Evolutionary conservation across 2,888 invertebrate genomes (phyloP).

Genomic region (Drosophila barbarae): DNA sequence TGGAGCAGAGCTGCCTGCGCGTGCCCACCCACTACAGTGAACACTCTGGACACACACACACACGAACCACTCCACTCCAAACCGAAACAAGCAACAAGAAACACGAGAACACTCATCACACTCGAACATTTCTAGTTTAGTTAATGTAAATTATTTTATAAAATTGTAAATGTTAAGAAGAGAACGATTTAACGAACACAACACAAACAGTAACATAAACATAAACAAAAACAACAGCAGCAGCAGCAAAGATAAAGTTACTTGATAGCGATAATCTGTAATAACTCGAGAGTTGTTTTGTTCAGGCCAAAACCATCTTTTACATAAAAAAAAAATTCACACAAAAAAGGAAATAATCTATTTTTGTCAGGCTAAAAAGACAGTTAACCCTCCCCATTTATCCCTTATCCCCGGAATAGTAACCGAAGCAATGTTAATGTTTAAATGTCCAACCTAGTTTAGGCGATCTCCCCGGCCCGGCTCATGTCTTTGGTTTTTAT

Average conservation of each 20-base stretch:
- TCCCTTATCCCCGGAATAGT: constrained; percentile 4
- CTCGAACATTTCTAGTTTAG: constrained; percentile 58
- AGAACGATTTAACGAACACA: constrained; percentile 51
- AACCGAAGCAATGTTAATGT: constrained; percentile 39
- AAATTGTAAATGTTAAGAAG: constrained; percentile 59
- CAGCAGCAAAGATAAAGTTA: constrained; percentile 28
- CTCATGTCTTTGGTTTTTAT: constrained; percentile 21
- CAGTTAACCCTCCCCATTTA: constrained; percentile 13
- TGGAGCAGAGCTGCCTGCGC: constrained; percentile 54
- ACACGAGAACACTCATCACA: constrained; percentile 38
- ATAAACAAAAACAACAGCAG: no score
- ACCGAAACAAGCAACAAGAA: constrained; percentile 19
- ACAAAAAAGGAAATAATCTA: constrained; percentile 33
- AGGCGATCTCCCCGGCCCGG: constrained; percentile 29
- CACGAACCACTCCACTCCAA: not conserved
- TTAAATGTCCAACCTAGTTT: constrained; percentile 31
- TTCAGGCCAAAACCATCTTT: constrained; percentile 59
- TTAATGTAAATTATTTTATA: constrained; percentile 73
- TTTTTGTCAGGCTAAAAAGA: constrained; percentile 37
- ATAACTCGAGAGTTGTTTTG: constrained; percentile 70
- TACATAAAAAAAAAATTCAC: not conserved
- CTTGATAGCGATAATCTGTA: constrained; percentile 43
- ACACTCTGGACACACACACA: constrained; percentile 21
- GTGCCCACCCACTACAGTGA: constrained; percentile 29
- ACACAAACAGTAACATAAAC: constrained; percentile 18